Conservation (phyloP, 1,140 invertebrate genomes). For the Brachionus koreanus region DNA sequence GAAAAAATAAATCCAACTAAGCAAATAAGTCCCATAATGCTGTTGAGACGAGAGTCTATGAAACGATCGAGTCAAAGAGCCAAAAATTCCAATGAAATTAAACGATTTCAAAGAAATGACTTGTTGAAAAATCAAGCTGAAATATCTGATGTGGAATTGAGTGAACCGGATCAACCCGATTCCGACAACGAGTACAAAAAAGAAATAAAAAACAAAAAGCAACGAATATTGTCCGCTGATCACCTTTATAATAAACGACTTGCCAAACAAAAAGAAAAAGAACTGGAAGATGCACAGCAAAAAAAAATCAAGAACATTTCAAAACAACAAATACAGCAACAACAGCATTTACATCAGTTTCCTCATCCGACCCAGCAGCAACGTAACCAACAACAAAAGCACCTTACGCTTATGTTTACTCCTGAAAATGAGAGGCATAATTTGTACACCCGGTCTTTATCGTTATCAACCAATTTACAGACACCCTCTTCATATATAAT, state of each 20-base stretch:
- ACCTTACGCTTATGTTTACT: neutral
- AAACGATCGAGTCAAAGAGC: neutral
- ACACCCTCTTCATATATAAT: constrained; percentile 12
- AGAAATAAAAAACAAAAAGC: neutral
- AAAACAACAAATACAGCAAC: constrained; percentile 17
- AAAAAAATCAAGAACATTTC: constrained; percentile 11
- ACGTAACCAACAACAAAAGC: neutral
- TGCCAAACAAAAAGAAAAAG: constrained; percentile 3
- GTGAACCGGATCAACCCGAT: neutral
- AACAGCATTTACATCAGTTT: neutral
- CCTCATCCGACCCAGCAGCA: constrained; percentile 21
- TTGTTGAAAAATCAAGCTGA: neutral
- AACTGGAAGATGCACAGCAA: neutral
- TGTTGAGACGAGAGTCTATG: neutral
- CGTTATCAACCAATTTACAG: neutral
- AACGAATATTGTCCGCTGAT: neutral
- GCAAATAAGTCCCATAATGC: neutral
- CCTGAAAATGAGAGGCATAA: neutral
- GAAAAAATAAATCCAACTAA: neutral
- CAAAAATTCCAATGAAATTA: neutral
- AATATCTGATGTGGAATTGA: neutral
- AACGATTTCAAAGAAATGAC: neutral
- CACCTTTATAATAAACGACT: neutral
- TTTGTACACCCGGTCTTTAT: neutral
- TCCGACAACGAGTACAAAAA: neutral